Base-by-base conservation (phyloP, 1,140 invertebrate genomes). In the Macrosteles quadrilineatus region DNA sequence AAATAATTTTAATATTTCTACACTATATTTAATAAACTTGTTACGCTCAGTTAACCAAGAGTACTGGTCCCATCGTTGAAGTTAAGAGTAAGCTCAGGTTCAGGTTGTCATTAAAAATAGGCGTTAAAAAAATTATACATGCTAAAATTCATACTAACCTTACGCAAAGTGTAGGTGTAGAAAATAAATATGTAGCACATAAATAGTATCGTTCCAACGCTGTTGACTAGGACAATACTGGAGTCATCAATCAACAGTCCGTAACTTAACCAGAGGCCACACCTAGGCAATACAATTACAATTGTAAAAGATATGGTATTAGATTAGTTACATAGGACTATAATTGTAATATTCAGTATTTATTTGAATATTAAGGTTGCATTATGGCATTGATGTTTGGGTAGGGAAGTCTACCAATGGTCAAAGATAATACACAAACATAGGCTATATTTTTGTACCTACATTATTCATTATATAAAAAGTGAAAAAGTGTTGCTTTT, bases 191-290 rank as follows among this genome's bases (percentile, higher is more conserved):
- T 80, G 76, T 92, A 92, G 27, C 79, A 81, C 59, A 85, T 77
- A 81, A 91, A 89, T 43, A 92, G 80, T 45, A 81, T 72, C n/a
- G 85, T 74, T 30, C 91, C 91, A 76, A 90, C 83, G 29, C 83
- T 76, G 80, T 93, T 92, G 1, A 91, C 89, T 72, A 87, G 77
- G 59, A 88, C 83, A 71, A 93, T 82, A 70, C 87, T 87, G 21
- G 77, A 77, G 78, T 92, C 90, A 66, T 83, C 76, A 72, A 88
- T 88, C 65, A 89, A 78, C 57, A 87, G 78, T 45, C 89, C 90
- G 82, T 92, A 92, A 69, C 85, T 79, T 17, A 90, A 73, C 90
- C 90, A 91, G 14, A 91, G 77, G 73, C 83, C 84, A 74, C 85
- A 87, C 70, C 88, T 90, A 55, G 11, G 69, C 71, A 75, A 6